phyloP scores from a whole-genome alignment of 2,888 invertebrate species.

The Hyppa rectilinea region DNA sequence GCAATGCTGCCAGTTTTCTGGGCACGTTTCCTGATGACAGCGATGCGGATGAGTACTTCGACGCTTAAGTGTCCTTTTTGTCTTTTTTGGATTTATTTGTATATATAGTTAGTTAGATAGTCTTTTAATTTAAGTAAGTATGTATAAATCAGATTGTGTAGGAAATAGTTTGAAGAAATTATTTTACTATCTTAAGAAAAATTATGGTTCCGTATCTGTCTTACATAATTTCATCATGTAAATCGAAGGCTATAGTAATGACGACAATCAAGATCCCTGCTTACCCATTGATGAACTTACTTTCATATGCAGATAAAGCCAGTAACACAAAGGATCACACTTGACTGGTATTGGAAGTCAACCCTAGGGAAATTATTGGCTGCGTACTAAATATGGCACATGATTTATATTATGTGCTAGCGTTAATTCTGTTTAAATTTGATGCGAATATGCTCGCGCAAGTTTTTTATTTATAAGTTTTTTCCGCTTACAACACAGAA shows the following conservation, averaged over 20 bases:
- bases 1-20: too few relatives aligned
- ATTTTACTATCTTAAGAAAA: too few relatives aligned
- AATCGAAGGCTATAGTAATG: neutral
- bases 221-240: neutral
- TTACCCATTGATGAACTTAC: slow-evolving; percentile 17
- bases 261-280: neutral
- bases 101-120: too few relatives aligned
- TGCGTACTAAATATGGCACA: slow-evolving; percentile 62
- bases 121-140: too few relatives aligned
- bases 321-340: slow-evolving; percentile 56
- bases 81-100: too few relatives aligned
- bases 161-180: neutral
- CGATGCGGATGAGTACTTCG: too few relatives aligned
- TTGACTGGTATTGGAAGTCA: slow-evolving; percentile 44
- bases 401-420: slow-evolving; percentile 61
- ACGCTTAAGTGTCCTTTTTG: too few relatives aligned
- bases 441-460: too few relatives aligned
- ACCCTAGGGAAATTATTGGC: slow-evolving; percentile 67
- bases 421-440: slow-evolving; percentile 51
- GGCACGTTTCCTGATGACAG: too few relatives aligned
- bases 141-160: too few relatives aligned
- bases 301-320: slow-evolving; percentile 29
- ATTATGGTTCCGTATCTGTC: neutral
- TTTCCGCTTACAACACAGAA: too few relatives aligned
- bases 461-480: too few relatives aligned